Conservation (phyloP, 2,888 invertebrate species). For the Xylota sylvarum region DNA sequence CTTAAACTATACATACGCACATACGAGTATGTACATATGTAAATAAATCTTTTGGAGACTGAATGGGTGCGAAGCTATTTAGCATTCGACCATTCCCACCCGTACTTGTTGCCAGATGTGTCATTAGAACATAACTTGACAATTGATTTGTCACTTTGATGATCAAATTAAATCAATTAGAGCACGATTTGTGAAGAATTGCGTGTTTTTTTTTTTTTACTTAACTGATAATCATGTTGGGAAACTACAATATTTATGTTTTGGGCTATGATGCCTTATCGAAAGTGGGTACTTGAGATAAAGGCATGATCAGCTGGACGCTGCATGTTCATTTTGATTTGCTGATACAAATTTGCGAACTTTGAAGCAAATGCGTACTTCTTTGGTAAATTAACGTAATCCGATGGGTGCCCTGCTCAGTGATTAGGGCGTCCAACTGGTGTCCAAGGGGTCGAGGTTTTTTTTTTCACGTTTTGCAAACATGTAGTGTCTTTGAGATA, state of each 20-base stretch:
- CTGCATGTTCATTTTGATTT: conserved; percentile 14
- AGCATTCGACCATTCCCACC: background rate
- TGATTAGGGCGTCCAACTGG: no score
- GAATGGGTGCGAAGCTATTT: background rate
- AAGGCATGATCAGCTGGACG: background rate
- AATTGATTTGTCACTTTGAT: background rate
- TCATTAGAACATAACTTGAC: background rate
- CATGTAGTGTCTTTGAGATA: no score
- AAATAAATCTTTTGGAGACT: background rate
- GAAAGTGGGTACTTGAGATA: background rate
- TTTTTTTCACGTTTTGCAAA: no score
- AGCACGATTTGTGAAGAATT: background rate
- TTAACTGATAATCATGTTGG: background rate
- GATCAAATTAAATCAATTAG: conserved; percentile 8
- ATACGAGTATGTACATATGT: no score
- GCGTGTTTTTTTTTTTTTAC: no score
- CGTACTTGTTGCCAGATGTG: background rate
- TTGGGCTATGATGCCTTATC: background rate
- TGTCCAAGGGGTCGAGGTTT: no score
- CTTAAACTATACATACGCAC: no score
- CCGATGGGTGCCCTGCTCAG: no score
- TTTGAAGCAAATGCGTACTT: background rate
- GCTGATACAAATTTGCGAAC: background rate
- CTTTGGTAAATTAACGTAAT: no score
- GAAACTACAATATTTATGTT: background rate